A percentile compares a stretch with the other conserved stretches of the same genome.
Evolutionary conservation across 2,888 invertebrate genomes (phyloP).

Genomic region (Amblyjoppa fuscipennis): DNA sequence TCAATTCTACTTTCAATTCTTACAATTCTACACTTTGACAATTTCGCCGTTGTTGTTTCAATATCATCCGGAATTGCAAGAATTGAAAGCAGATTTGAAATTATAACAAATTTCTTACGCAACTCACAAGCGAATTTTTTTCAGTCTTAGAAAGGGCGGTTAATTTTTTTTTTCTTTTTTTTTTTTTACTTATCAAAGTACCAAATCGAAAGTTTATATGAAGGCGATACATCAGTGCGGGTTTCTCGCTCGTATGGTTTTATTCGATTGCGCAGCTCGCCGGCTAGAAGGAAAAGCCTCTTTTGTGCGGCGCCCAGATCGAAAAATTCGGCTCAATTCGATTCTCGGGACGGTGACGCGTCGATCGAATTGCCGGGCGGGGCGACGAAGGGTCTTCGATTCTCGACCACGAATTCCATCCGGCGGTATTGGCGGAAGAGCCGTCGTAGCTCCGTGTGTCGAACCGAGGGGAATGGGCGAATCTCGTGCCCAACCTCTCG

Average conservation of each 20-base stretch:
- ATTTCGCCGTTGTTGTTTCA: too few relatives aligned
- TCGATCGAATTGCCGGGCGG: conserved; percentile 68
- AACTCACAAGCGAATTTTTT: too few relatives aligned
- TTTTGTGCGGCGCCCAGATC: conserved; percentile 37
- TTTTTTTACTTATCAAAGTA: neutral
- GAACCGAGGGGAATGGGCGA: conserved; percentile 59
- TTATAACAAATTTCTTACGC: too few relatives aligned
- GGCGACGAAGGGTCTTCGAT: conserved; percentile 54
- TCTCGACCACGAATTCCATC: conserved; percentile 62
- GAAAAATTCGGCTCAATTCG: conserved; percentile 64
- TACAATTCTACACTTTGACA: too few relatives aligned
- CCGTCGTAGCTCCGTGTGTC: conserved; percentile 64
- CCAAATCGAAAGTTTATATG: neutral
- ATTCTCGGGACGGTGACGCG: conserved; percentile 67
- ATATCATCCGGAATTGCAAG: too few relatives aligned
- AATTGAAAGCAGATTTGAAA: too few relatives aligned
- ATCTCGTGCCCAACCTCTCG: conserved; percentile 69
- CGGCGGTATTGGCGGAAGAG: conserved; percentile 44
- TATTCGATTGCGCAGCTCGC: neutral
- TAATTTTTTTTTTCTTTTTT: neutral
- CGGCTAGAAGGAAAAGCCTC: neutral
- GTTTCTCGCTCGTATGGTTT: neutral
- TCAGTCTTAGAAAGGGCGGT: too few relatives aligned
- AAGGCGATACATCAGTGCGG: neutral
- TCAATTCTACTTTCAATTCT: too few relatives aligned